phyloP scores from a whole-genome alignment of 2,113 vertebrate genomes.

The Ranitomeya imitator region DNA sequence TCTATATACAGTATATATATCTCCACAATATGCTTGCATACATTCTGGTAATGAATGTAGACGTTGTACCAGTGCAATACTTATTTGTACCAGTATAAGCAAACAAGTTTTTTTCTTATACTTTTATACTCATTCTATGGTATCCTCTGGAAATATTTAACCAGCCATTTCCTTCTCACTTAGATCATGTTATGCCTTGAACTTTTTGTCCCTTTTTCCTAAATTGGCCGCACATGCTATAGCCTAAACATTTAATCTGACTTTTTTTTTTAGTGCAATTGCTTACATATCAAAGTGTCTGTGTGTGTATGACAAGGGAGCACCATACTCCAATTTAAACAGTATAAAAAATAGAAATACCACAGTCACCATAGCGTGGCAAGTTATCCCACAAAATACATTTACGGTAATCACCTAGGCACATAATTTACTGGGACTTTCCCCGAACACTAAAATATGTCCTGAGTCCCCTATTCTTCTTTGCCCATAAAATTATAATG shows the following conservation, averaged over 20 bases:
- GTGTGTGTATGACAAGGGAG: neutral
- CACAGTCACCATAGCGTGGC: no score
- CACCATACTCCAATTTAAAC: neutral
- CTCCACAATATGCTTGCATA: no score
- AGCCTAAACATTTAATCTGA: slow-evolving; percentile 5
- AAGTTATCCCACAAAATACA: no score
- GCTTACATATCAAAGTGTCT: neutral
- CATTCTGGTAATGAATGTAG: neutral
- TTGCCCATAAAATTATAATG: no score
- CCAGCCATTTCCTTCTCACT: neutral
- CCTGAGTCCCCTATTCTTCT: no score
- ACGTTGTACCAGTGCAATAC: neutral
- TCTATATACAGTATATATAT: no score
- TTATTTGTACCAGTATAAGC: neutral
- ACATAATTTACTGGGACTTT: no score
- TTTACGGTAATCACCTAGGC: no score
- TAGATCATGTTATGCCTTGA: slow-evolving; percentile 10
- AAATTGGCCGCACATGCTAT: neutral
- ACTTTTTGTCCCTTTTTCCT: neutral
- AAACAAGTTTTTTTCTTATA: neutral
- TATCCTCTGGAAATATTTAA: slow-evolving; percentile 12
- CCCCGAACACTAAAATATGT: no score
- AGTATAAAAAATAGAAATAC: neutral
- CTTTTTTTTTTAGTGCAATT: neutral
- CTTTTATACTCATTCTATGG: neutral